Conservation (phyloP, 2,113 vertebrate species). For the Pao palembangensis region DNA sequence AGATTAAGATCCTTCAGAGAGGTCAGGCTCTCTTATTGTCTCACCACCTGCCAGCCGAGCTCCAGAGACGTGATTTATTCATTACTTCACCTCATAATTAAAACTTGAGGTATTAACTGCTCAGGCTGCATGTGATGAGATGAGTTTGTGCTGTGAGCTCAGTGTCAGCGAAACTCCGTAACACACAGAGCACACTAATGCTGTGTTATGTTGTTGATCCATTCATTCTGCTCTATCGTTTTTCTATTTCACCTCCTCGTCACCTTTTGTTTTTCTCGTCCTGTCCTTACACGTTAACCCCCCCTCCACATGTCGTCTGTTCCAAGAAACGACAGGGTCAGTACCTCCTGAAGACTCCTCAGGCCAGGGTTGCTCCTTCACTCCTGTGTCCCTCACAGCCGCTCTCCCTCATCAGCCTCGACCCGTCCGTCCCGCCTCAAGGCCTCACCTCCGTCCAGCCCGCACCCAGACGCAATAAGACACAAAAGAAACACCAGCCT, state of each 20-base stretch:
- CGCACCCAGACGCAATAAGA: constrained; percentile 42
- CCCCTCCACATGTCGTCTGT: not conserved
- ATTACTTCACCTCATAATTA: constrained; percentile 11
- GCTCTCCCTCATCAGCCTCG: constrained; percentile 42
- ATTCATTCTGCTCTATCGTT: not conserved
- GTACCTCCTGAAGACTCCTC: constrained; percentile 74
- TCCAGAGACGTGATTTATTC: constrained; percentile 1
- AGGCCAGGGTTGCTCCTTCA: constrained; percentile 38
- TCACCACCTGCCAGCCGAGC: constrained; percentile 8
- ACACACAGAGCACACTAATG: too few species aligned
- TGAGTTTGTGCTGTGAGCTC: not conserved
- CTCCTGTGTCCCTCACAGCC: constrained; percentile 44
- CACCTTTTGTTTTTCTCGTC: not conserved
- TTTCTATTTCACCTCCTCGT: not conserved
- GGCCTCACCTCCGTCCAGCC: constrained; percentile 18
- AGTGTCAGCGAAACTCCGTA: too few species aligned
- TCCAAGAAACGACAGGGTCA: constrained; percentile 79
- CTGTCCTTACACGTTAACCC: not conserved
- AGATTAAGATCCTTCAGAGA: constrained; percentile 88
- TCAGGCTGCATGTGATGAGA: not conserved
- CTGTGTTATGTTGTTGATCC: too few species aligned
- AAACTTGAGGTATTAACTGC: constrained; percentile 2
- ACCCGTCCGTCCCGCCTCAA: constrained; percentile 10
- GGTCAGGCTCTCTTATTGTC: constrained; percentile 66
- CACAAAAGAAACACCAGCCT: constrained; percentile 32